Percentiles rank a stretch among this genome's conserved stretches.
Conservation (phyloP, 1,140 invertebrate genomes). For the Bombus pyrosoma region DNA sequence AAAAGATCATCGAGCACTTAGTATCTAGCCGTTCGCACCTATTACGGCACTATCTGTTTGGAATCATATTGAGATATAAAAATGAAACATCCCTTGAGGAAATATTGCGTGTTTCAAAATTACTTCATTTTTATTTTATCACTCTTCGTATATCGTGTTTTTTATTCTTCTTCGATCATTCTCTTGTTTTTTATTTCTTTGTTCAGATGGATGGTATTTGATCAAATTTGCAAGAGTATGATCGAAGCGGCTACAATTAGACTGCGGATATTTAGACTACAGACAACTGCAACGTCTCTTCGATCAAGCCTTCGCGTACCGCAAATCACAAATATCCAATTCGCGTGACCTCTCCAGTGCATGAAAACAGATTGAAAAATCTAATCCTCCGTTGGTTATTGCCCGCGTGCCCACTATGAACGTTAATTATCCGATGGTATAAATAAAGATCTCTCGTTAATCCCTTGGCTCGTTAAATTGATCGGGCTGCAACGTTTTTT, state of each 20-base stretch:
- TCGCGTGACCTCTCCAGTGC: not conserved
- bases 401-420: too few relatives aligned
- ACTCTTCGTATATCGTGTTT: not conserved
- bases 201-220: too few relatives aligned
- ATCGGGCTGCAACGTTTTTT: not conserved
- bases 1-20: conserved; percentile 19
- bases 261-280: too few relatives aligned
- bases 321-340: not conserved
- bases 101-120: not conserved
- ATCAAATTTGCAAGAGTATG: too few relatives aligned
- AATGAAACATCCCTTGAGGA: not conserved
- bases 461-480: not conserved
- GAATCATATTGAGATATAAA: not conserved
- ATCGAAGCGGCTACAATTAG: too few relatives aligned
- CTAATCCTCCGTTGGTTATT: not conserved
- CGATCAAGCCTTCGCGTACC: not conserved
- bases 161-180: not conserved
- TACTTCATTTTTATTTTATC: not conserved
- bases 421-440: not conserved
- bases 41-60: conserved; percentile 6
- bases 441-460: not conserved
- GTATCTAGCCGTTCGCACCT: not conserved
- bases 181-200: too few relatives aligned
- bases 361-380: not conserved
- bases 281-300: not conserved